Percentiles rank a stretch among this genome's conserved stretches.
phyloP scores from a whole-genome alignment of 30 jellyfish, hydroid and myxozoan species.

The Cassiopea xamachana region DNA sequence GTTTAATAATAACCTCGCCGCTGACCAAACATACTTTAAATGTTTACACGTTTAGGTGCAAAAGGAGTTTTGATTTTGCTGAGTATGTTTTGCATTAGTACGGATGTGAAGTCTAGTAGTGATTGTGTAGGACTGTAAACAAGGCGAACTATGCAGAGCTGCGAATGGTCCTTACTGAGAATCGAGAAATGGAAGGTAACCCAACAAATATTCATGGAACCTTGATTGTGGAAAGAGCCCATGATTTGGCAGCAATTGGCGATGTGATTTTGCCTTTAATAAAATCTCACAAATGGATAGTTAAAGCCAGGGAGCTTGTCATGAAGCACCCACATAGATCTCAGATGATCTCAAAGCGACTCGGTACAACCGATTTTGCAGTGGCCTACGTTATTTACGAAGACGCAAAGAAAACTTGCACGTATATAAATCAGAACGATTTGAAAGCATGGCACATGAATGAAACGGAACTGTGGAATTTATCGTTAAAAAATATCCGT shows the following conservation, averaged over 20 bases:
- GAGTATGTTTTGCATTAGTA: background rate
- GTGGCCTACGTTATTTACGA: slow-evolving; percentile 42
- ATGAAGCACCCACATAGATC: slow-evolving; percentile 54
- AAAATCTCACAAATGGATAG: slow-evolving; percentile 43
- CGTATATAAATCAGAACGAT: slow-evolving; percentile 37
- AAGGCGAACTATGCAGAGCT: background rate
- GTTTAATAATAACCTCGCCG: slow-evolving; percentile 13
- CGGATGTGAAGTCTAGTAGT: background rate
- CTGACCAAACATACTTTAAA: slow-evolving; percentile 18
- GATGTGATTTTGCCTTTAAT: slow-evolving; percentile 39
- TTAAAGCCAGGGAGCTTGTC: slow-evolving; percentile 24
- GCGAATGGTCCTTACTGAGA: background rate
- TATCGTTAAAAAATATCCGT: slow-evolving; percentile 33
- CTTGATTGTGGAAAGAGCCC: slow-evolving; percentile 37
- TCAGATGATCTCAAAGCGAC: slow-evolving; percentile 19
- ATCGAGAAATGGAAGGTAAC: slow-evolving; percentile 3
- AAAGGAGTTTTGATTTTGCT: slow-evolving; percentile 4
- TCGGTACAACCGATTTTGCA: slow-evolving; percentile 52
- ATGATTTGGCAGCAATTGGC: background rate
- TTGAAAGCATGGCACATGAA: slow-evolving; percentile 46
- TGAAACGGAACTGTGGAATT: slow-evolving; percentile 35
- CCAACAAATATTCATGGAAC: background rate
- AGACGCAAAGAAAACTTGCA: slow-evolving; percentile 5
- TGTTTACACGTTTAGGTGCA: slow-evolving; percentile 13
- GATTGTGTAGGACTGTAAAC: background rate